Evolutionary conservation across 2,113 vertebrate species (phyloP).

Genomic region (Rattus rattus): DNA sequence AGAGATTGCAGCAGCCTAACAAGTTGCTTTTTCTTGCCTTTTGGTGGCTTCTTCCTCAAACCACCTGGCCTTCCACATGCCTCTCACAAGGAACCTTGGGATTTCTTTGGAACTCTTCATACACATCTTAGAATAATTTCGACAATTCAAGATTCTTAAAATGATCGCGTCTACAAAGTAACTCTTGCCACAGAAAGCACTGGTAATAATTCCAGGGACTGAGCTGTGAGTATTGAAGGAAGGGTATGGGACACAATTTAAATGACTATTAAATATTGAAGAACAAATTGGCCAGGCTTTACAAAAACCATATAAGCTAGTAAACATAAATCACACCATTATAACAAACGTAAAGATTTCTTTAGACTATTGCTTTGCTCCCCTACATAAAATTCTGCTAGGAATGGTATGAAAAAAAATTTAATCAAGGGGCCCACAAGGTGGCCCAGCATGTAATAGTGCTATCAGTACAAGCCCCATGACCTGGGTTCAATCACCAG

Average conservation of each 20-base stretch:
- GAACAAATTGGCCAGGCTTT: background rate
- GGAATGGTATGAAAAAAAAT: background rate
- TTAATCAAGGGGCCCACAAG: background rate
- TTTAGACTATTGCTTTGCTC: background rate
- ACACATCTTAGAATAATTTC: background rate
- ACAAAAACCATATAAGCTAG: background rate
- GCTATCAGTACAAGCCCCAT: background rate
- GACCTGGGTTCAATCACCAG: background rate
- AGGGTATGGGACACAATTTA: background rate
- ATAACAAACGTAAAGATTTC: background rate
- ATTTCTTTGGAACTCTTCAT: background rate
- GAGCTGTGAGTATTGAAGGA: background rate
- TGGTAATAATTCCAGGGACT: background rate
- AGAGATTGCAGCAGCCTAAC: background rate
- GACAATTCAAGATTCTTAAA: background rate
- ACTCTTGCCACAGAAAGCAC: background rate
- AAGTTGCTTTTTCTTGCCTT: background rate
- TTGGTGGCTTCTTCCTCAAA: background rate
- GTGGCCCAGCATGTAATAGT: background rate
- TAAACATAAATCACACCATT: background rate
- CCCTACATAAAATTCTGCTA: slow-evolving; percentile 2
- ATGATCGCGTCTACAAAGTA: background rate
- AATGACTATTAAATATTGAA: background rate
- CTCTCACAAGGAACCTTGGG: background rate
- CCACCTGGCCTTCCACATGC: background rate